Evolutionary conservation across 2,888 invertebrate species (phyloP), one percentile per base, ranked within the genome.

Genomic region (Luffia ferchaultella): DNA sequence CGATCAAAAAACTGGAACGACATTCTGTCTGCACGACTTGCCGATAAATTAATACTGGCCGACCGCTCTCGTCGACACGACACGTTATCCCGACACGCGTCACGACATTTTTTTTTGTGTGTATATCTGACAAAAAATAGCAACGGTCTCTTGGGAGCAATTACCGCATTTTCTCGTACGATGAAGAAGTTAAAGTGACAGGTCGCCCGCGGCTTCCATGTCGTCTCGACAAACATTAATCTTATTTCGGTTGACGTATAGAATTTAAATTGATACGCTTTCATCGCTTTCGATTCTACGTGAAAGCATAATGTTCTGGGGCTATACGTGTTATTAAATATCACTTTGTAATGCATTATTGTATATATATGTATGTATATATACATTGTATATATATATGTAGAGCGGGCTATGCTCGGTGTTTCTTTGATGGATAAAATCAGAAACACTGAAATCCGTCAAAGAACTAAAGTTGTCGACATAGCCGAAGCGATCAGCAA

Each of bases 21-120:
- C 77, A 77, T 66, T 67, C 66, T 71, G 76, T 75, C 76, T 76
- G 77, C 82, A 78, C 76, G 77, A 76, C 72, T 76, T 70, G 68
- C 58, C 70, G 68, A 76, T 80, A 77, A 78, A 76, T 80, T 76
- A 76, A 73, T 74, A 67, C 71, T 64, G 68, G 65, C 63, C 65
- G 67, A 70, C 62, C 64, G 72, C 69, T 65, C 70, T 68, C 57
- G 68, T 58, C 60, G 65, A 62, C 63, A 60, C 58, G 63, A 65
- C 70, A 67, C 65, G 70, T 71, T 70, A 61, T 58, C 61, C 61
- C 59, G 58, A 60, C 57, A 60, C 63, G 60, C 61, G 62, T 64
- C 19, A 19, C 44, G 45, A 47, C 30, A 20, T 40, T 44, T 20
- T 50, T 47, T 43, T 5, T 43, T 16, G n/a, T 43, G 43, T 43